A percentile compares a stretch with the other conserved stretches of the same genome.
phyloP scores from a whole-genome alignment of 2,888 invertebrate species.

The Minunthozetes semirufus region DNA sequence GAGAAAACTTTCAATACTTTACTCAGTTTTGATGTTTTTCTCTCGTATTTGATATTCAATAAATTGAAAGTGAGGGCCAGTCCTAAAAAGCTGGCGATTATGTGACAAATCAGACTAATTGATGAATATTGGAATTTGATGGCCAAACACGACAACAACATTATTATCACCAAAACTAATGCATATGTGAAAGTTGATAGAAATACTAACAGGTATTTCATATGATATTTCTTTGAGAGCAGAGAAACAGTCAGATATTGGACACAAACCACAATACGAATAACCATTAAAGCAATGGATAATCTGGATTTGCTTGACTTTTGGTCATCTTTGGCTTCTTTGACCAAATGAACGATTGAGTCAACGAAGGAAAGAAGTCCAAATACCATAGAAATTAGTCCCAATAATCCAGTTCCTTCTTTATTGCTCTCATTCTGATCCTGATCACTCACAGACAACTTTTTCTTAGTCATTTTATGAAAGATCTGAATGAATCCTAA shows the following conservation, averaged over 20 bases:
- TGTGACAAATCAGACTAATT: conserved; percentile 17
- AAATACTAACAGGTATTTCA: not conserved
- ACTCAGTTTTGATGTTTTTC: not conserved
- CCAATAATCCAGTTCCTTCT: not conserved
- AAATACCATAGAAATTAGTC: not conserved
- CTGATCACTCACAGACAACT: not conserved
- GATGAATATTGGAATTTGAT: not conserved
- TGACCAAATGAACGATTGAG: conserved; percentile 20
- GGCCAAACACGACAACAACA: conserved; percentile 2
- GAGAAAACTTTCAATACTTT: not conserved
- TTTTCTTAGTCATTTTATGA: not conserved
- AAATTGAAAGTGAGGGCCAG: not conserved
- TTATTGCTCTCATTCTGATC: not conserved
- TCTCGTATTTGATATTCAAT: not conserved
- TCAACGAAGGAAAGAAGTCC: not conserved
- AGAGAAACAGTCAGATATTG: not conserved
- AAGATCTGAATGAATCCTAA: not conserved
- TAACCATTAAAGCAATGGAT: not conserved
- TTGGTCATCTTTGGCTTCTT: not conserved
- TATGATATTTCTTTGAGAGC: not conserved
- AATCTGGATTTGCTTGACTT: not conserved
- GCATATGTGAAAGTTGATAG: not conserved
- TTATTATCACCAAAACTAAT: not conserved
- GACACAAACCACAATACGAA: not conserved
- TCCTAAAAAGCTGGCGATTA: conserved; percentile 2